Conservation (phyloP, 2,797 vertebrate genomes). For the Phrynocephalus vlangalii region DNA sequence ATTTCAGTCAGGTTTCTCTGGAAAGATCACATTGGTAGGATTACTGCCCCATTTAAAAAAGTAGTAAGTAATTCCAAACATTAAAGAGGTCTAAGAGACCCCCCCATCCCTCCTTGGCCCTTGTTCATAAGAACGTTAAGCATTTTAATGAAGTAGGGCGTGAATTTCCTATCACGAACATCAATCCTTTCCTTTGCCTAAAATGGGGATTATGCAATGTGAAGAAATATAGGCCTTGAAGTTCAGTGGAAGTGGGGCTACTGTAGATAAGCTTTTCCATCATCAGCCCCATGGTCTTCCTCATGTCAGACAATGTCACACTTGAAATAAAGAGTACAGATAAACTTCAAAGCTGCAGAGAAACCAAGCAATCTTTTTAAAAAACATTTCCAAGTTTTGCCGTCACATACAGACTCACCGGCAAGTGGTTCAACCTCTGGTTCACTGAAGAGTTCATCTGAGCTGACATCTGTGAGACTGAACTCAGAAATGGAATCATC, state of each 20-base stretch:
- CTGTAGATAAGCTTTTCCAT: conserved; percentile 29
- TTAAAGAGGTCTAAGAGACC: conserved; percentile 46
- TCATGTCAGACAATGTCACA: neutral
- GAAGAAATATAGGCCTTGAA: conserved; percentile 42
- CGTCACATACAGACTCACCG: conserved; percentile 39
- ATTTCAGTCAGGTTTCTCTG: conserved; percentile 42
- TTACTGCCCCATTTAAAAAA: conserved; percentile 54
- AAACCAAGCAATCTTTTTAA: conserved; percentile 22
- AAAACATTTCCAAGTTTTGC: neutral
- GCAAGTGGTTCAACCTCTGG: conserved; percentile 33
- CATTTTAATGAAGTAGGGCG: conserved; percentile 68
- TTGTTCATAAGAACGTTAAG: conserved; percentile 68
- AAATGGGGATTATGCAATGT: conserved; percentile 46
- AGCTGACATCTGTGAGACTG: conserved; percentile 82
- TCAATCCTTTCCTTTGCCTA: conserved; percentile 57
- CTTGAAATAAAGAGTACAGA: conserved; percentile 53
- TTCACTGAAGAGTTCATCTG: conserved; percentile 80
- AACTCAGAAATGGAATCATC: conserved; percentile 79
- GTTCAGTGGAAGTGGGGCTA: conserved; percentile 33
- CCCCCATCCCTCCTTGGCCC: conserved; percentile 20
- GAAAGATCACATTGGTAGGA: conserved; percentile 65
- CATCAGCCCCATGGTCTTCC: conserved; percentile 48
- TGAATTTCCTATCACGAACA: conserved; percentile 55
- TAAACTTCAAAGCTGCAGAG: conserved; percentile 49
- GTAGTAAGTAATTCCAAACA: neutral